Evolutionary conservation across 2,797 vertebrate genomes (phyloP).

Genomic region (Amniataba percoides): DNA sequence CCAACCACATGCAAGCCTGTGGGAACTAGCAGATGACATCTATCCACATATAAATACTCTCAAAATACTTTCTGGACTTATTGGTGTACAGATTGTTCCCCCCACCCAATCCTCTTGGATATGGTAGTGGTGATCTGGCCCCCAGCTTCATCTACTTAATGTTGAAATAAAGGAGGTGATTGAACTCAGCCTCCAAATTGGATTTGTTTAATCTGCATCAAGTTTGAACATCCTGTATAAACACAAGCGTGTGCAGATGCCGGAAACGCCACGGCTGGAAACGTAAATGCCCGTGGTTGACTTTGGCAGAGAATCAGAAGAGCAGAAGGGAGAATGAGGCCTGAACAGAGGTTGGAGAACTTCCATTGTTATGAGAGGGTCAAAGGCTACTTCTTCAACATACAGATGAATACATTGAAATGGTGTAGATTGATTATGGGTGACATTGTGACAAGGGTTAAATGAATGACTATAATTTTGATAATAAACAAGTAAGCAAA

Average conservation of each 20-base stretch:
- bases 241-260: slow-evolving; percentile 86
- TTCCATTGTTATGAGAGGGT: slow-evolving; percentile 73
- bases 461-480: slow-evolving; percentile 14
- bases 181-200: slow-evolving; percentile 80
- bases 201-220: slow-evolving; percentile 86
- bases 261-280: slow-evolving; percentile 79
- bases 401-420: slow-evolving; percentile 39
- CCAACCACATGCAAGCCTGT: slow-evolving; percentile 78
- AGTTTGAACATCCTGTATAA: slow-evolving; percentile 86
- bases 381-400: slow-evolving; percentile 48
- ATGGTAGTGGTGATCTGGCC: slow-evolving; percentile 70
- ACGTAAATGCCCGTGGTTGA: slow-evolving; percentile 82
- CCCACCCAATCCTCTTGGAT: slow-evolving; percentile 73
- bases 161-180: slow-evolving; percentile 83
- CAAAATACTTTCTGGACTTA: slow-evolving; percentile 77
- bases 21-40: slow-evolving; percentile 77
- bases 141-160: slow-evolving; percentile 75
- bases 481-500: slow-evolving; percentile 13
- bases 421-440: slow-evolving; percentile 11
- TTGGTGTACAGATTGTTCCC: slow-evolving; percentile 67
- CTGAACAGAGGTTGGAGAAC: slow-evolving; percentile 66
- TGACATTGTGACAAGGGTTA: slow-evolving; percentile 4
- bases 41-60: slow-evolving; percentile 75
- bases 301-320: slow-evolving; percentile 81
- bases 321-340: slow-evolving; percentile 67